Base-by-base conservation (phyloP, 1,140 invertebrate genomes). In the Cherax quadricarinatus region DNA sequence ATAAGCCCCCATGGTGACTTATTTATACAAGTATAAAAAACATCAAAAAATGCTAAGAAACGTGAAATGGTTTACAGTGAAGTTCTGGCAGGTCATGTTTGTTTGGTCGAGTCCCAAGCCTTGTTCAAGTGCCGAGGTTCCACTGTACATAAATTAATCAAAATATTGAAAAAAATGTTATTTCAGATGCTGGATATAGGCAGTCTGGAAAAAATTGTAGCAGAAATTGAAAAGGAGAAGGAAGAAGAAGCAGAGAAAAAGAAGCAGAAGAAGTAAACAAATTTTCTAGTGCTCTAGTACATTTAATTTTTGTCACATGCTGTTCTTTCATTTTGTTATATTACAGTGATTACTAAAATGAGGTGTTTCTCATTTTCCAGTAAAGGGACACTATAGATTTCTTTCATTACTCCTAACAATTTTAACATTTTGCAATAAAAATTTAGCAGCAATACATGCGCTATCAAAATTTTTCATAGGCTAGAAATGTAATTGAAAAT, bases 231-330 rank as follows among this genome's bases (percentile, higher is more conserved):
- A 95, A 99, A 98, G 95, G 99, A 99, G 95, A 99, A 99, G 94
- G 98, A 99, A 95, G 98, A 99, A 94, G 99, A 99, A 95, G 98
- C 98, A 60, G 98, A 99, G 94, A 99, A 99, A 96, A 99, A 99
- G 95, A 99, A 99, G 95, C 97, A 98, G 94, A 99, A 99, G 96
- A 98, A 98, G 94, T 95, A 94, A 48, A 7, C 30, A 62, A 24
- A 41, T 70, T 57, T 6, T 66, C 18, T 85, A 62, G 57, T 60
- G 82, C 24, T 30, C 14, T 48, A 84, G 81, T 21, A 14, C 9
- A n/a, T 53, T 84, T 84, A 84, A 14, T 24, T 84, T 84, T 57
- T 84, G 82, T 84, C 53, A n/a, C 51, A 41, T 48, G 60, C 14
- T 48, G n/a, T 12, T 85, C 49, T 48, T 85, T 18, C n/a, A 62